Conservation (phyloP, 2,888 invertebrate genomes). For the Synergus gifuensis region DNA sequence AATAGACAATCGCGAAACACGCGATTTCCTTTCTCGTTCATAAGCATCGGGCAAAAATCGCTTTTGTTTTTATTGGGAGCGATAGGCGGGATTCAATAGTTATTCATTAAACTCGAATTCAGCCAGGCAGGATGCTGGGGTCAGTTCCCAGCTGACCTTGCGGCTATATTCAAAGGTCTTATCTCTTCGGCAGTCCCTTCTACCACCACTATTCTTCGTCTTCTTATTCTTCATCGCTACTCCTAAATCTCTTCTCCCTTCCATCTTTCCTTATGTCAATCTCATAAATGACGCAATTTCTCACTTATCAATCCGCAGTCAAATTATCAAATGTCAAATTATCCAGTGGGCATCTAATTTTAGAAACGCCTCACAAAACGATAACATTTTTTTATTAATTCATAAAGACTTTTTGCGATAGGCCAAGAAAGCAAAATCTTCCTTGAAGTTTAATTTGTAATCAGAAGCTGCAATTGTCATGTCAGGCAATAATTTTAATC, state of each 20-base stretch:
- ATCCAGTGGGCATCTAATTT: slow-evolving; percentile 11
- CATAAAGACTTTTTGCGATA: slow-evolving; percentile 12
- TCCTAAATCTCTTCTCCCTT: slow-evolving; percentile 43
- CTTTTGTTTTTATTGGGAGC: slow-evolving; percentile 65
- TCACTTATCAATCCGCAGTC: slow-evolving; percentile 15
- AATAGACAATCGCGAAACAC: slow-evolving; percentile 57
- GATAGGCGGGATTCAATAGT: slow-evolving; percentile 77
- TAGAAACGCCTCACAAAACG: slow-evolving; percentile 18
- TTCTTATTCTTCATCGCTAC: slow-evolving; percentile 52
- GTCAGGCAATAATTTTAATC: slow-evolving; percentile 13
- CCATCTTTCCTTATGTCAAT: slow-evolving; percentile 45
- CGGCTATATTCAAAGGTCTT: slow-evolving; percentile 75
- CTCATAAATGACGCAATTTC: slow-evolving; percentile 37
- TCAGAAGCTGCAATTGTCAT: neutral
- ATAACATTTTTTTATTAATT: slow-evolving; percentile 22
- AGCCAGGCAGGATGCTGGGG: slow-evolving; percentile 74
- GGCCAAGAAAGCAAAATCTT: neutral
- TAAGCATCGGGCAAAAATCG: slow-evolving; percentile 47
- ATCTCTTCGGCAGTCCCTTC: slow-evolving; percentile 69
- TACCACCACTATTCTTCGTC: slow-evolving; percentile 50
- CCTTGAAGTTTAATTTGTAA: slow-evolving; percentile 18
- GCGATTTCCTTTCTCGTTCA: slow-evolving; percentile 56
- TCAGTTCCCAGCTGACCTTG: slow-evolving; percentile 74
- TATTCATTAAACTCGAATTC: slow-evolving; percentile 77
- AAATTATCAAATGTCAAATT: slow-evolving; percentile 40